Evolutionary conservation across 30 jellyfish, hydroid and myxozoan species (phyloP), one percentile per base, ranked within the genome.

Genomic region (Aurelia aurita complex sp. Pacific): DNA sequence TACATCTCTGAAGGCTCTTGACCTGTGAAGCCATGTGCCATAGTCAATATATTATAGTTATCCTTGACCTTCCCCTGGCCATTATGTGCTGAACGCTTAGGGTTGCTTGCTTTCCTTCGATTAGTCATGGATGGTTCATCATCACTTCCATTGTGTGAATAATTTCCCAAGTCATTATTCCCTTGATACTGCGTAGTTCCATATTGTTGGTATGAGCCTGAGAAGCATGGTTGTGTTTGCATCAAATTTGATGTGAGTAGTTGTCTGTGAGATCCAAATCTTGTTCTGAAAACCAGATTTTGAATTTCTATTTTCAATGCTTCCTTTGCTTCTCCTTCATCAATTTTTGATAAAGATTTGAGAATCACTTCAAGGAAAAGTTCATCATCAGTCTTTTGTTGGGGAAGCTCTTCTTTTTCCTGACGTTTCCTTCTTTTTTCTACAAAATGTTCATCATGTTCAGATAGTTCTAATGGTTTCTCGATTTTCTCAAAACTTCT

Each of bases 321-420:
- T 52, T 91, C 98, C 69, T 91, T 91, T 42, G 92, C 93, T 54
- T 91, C 97, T 17, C 92, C 96, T 57, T 91, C 98, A 15, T 63
- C 85, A 18, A 91, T 83, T 67, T 86, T 80, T 35, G 93, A 42
- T 40, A 91, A 54, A 8, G 98, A 91, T 29, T 73, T 52, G 14
- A 85, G 60, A 16, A 91, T 59, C 61, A 91, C 73, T 1, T 77
- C 77, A 40, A 75, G 89, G 73, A 91, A 91, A 17, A 91, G 76
- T 66, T 85, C 88, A 67, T 91, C 98, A 17, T 77, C 97, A 53
- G 97, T 43, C 54, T 64, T 89, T 10, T 9, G 4, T 10, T 76
- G 80, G 57, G 57, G 57, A 14, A 52, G 7, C 18, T 53, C 74
- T 23, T n/a, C 78, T 32, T 64, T 18, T 10, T 46, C 89, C 54